Base-by-base conservation (phyloP, 2,113 vertebrate species). In the Procavia capensis region DNA sequence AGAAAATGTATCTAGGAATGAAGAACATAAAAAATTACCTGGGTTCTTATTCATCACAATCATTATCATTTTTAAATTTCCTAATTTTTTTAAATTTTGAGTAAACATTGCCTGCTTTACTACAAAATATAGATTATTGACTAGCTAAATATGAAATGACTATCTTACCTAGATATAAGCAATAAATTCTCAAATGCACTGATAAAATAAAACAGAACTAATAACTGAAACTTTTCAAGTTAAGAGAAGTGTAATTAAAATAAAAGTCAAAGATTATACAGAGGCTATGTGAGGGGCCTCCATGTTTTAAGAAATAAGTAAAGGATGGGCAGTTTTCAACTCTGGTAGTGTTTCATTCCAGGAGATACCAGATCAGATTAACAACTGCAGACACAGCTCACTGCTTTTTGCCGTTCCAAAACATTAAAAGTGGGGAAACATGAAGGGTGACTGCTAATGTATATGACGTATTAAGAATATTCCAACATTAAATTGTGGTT, bases 11-110 rank as follows among this genome's bases (percentile, higher is more conserved):
- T 61, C 14, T 11, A 81, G 20, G 17, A 92, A 89, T 90, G n/a
- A 93, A 93, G 31, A 91, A 96, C 89, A 94, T 93, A 93, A 96
- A 96, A 92, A 63, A 29, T 54, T 54, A 87, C 76, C 76, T 45
- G 50, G 50, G 64, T 93, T 92, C 59, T 88, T 43, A 91, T 16
- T 9, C 6, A 43, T 57, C 74, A 13, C 80, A n/a, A 43, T 88
- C 36, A 47, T 43, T 45, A 90, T 79, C n/a, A n/a, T 50, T 68
- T 78, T 54, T 74, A 41, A 82, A 74, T 89, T 75, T 95, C 45
- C n/a, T 72, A 24, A 22, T 72, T 72, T 36, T 61, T 41, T 43
- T 57, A 59, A 11, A n/a, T 61, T 80, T 59, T 85, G 63, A 85
- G 24, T 61, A 88, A 93, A 81, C 63, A 88, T 68, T 93, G 36